Base-by-base conservation (phyloP, 2,797 vertebrate species). In the Brachyrhaphis roseni region DNA sequence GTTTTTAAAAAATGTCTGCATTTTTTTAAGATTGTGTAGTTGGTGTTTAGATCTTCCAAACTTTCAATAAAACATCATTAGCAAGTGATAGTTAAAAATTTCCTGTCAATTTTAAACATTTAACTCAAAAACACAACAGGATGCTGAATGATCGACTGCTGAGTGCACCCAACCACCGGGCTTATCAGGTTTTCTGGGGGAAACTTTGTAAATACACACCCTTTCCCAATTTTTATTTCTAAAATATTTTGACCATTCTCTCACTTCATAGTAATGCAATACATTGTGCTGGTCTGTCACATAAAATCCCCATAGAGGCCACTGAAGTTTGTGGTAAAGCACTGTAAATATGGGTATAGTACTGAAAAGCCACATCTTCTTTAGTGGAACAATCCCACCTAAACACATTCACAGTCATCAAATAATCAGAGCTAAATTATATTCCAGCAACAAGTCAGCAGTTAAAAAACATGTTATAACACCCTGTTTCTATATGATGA, bases 391-490 rank as follows among this genome's bases (percentile, higher is more conserved):
- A 2, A 75, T 64, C 49, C 72, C 15, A 45, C 62, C 20, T 4
- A 0, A 45, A 66, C 36, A 34, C 8, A 31, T 45, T 64, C 20
- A 73, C 49, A 77, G 43, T 47, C 20, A 75, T 2, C 76, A 57
- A 34, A 41, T 41, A n/a, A 80, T 23, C 12, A 74, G n/a, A 49
- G 8, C 74, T n/a, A 57, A 39, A 68, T 28, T 79, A 62, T n/a
- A 73, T 28, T 28, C 80, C 46, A 81, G 12, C 79, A 83, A 53
- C 80, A 66, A 79, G 84, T 91, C 82, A 90, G 74, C 57, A 81
- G 85, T 79, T 90, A 5, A 88, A 43, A 78, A 31, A 41, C 80
- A 76, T 86, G 82, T 84, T 77, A 84, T 83, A 87, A 75, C 73
- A 72, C 8, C 41, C 59, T 64, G 11, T 64, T 45, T 66, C 45